A percentile compares a stretch with the other conserved stretches of the same genome.
These are phyloP conservation scores for Flexamia atlantica DNA, from an alignment of 2,888 invertebrate genomes.

Conservation along the genomic window DNA sequence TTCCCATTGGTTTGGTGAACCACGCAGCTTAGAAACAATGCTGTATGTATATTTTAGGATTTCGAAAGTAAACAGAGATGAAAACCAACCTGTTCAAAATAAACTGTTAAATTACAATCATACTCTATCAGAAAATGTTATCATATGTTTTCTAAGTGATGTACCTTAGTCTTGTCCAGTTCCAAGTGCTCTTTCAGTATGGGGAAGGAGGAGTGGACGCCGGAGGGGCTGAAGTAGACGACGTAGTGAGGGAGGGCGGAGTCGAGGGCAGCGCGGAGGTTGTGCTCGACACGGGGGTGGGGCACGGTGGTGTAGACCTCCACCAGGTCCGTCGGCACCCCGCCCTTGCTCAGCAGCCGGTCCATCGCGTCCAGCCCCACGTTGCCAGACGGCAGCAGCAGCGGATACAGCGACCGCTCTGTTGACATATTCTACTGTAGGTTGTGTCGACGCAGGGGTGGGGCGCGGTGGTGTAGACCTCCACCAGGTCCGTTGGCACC, in stretches of 20 bases:
- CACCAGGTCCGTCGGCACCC: conserved; percentile 66
- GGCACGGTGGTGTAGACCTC: conserved; percentile 68
- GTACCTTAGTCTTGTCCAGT: conserved; percentile 57
- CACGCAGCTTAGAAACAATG: too few species aligned
- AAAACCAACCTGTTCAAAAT: too few species aligned
- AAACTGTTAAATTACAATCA: too few species aligned
- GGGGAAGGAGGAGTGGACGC: conserved; percentile 68
- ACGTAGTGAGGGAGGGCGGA: conserved; percentile 63
- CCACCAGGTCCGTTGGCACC: conserved; percentile 66
- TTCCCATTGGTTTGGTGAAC: too few species aligned
- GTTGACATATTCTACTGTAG: too few species aligned
- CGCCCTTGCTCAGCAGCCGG: conserved; percentile 64
- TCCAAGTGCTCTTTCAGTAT: conserved; percentile 60
- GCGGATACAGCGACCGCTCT: conserved; percentile 60
- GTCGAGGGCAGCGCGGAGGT: conserved; percentile 61
- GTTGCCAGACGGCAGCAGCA: conserved; percentile 69
- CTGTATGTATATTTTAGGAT: too few species aligned
- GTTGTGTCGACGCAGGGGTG: too few species aligned
- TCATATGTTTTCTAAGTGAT: too few species aligned
- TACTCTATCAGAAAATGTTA: too few species aligned
- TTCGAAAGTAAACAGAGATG: too few species aligned
- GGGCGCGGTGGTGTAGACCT: conserved; percentile 68
- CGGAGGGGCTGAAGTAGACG: conserved; percentile 71
- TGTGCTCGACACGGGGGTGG: conserved; percentile 67
- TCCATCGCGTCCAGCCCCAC: conserved; percentile 66